These are phyloP conservation scores for Malurus alboscapulatus DNA, from an alignment of 2,113 vertebrate genomes.

Conservation along the genomic window DNA sequence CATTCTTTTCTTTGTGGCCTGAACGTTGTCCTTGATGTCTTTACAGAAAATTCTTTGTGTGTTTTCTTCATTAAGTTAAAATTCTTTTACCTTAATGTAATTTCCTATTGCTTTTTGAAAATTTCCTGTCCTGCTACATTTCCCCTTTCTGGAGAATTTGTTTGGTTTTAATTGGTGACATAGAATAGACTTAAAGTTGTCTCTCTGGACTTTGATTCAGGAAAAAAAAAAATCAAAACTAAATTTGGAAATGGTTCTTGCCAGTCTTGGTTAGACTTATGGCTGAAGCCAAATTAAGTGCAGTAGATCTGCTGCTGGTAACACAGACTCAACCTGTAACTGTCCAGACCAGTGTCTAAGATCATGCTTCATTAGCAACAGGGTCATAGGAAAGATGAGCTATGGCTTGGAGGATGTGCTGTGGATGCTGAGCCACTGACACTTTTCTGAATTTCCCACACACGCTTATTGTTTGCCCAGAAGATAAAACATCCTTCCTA, in stretches of 20 bases:
- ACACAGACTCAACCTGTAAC: neutral
- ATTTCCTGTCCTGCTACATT: neutral
- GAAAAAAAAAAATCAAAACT: neutral
- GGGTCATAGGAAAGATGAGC: neutral
- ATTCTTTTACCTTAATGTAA: neutral
- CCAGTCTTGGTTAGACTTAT: neutral
- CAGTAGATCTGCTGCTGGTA: neutral
- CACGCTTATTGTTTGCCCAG: neutral
- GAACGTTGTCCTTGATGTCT: neutral
- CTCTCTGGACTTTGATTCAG: neutral
- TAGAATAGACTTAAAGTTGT: neutral
- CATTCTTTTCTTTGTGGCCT: neutral
- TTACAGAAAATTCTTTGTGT: neutral
- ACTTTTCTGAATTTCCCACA: neutral
- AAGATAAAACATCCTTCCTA: neutral
- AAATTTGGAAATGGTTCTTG: neutral
- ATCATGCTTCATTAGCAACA: neutral
- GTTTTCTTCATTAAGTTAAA: constrained; percentile 1
- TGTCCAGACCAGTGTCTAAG: neutral
- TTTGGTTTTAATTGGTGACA: neutral
- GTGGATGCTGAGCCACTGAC: neutral
- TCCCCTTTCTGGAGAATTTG: neutral
- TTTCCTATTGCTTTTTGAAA: neutral
- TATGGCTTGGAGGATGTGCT: neutral
- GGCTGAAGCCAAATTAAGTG: neutral